phyloP scores from a whole-genome alignment of 2,888 invertebrate genomes.

The Andrena haemorrhoa region DNA sequence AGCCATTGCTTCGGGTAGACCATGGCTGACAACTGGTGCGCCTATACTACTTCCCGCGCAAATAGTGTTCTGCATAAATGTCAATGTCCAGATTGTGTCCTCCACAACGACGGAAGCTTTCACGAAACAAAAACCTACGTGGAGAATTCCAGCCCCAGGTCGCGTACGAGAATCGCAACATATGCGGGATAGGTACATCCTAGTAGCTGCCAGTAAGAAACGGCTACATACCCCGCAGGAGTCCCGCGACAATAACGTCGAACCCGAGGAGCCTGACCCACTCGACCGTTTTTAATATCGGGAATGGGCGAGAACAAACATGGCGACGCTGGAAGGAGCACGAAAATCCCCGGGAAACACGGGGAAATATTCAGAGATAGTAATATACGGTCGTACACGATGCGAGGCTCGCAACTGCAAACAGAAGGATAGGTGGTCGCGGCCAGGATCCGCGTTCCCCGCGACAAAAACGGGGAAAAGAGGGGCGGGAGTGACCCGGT shows the following conservation, averaged over 20 bases:
- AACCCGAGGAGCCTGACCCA: neutral
- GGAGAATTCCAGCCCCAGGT: neutral
- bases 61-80: too few species aligned
- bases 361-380: constrained; percentile 64
- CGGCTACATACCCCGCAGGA: constrained; percentile 27
- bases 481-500: neutral
- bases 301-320: constrained; percentile 51
- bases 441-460: neutral
- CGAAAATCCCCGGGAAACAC: constrained; percentile 54
- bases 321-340: constrained; percentile 33
- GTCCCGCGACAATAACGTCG: constrained; percentile 10
- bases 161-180: constrained; percentile 11
- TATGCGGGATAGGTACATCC: constrained; percentile 17
- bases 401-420: constrained; percentile 43
- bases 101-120: neutral
- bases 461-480: constrained; percentile 8
- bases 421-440: constrained; percentile 33
- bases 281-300: constrained; percentile 54
- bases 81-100: too few species aligned
- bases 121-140: neutral
- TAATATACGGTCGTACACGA: constrained; percentile 61
- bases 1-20: too few species aligned
- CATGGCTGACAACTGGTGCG: too few species aligned
- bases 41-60: too few species aligned
- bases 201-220: neutral